These are phyloP conservation scores for Urocolius indicus DNA, from an alignment of 2,113 vertebrate genomes.

Conservation along the genomic window DNA sequence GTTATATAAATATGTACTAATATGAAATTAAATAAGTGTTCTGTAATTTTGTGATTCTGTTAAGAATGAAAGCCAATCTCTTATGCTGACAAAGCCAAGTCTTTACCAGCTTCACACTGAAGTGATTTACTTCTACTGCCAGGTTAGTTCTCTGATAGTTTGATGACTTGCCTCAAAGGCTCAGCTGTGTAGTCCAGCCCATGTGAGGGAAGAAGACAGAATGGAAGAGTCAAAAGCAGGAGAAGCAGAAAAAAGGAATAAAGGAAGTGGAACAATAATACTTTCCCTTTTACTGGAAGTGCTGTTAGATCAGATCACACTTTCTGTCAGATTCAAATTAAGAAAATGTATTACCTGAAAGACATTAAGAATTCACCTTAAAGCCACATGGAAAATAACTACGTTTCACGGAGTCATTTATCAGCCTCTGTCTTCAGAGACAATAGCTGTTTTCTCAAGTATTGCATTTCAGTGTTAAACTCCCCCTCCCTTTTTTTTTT, in stretches of 20 bases:
- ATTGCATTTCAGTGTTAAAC: not conserved
- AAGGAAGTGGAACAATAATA: not conserved
- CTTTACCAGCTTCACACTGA: not conserved
- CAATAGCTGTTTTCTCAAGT: not conserved
- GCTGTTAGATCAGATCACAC: not conserved
- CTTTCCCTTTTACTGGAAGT: not conserved
- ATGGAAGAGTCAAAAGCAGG: fast-evolving
- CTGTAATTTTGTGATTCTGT: no score
- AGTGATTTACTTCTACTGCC: not conserved
- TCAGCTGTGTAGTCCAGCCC: not conserved
- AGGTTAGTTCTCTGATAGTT: not conserved
- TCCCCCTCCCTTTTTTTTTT: not conserved
- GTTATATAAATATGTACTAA: not conserved
- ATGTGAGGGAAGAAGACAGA: not conserved
- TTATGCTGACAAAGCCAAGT: fast-evolving
- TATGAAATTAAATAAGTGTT: not conserved
- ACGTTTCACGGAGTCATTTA: not conserved
- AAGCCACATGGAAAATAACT: not conserved
- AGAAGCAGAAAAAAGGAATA: not conserved
- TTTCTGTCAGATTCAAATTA: not conserved
- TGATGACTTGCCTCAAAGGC: not conserved
- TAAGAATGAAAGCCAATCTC: not conserved
- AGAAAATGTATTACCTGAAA: not conserved
- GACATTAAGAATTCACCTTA: not conserved
- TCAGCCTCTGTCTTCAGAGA: not conserved